These are phyloP conservation scores for Opisthograptis luteolata DNA, from an alignment of 2,888 invertebrate genomes.

Conservation along the genomic window DNA sequence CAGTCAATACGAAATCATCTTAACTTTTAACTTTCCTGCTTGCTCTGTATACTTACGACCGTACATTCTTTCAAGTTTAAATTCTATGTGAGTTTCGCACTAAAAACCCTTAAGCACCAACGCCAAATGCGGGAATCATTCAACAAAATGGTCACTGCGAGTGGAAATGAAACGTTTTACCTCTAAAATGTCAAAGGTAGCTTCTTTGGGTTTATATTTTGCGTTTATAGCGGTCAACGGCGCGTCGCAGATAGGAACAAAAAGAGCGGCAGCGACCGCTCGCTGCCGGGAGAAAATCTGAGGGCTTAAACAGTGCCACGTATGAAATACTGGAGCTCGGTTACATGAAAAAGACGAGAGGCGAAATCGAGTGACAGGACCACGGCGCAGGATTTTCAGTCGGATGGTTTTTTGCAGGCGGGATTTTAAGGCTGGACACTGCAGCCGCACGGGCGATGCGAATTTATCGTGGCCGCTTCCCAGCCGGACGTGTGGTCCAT, in stretches of 20 bases:
- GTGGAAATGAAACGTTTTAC: conserved; percentile 77
- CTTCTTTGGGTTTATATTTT: conserved; percentile 83
- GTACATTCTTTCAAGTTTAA: conserved; percentile 10
- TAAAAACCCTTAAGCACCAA: conserved; percentile 50
- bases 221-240: conserved; percentile 81
- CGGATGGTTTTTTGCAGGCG: conserved; percentile 76
- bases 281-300: conserved; percentile 81
- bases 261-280: conserved; percentile 70
- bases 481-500: conserved; percentile 62
- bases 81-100: conserved; percentile 23
- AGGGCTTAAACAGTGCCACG: conserved; percentile 83
- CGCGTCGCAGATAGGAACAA: conserved; percentile 73
- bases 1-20: conserved; percentile 1
- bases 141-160: conserved; percentile 64
- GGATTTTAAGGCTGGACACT: conserved; percentile 72
- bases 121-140: conserved; percentile 59
- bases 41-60: no score
- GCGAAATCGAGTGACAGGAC: conserved; percentile 82
- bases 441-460: conserved; percentile 66
- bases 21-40: conserved; percentile 9
- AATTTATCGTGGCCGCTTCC: conserved; percentile 72
- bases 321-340: conserved; percentile 83
- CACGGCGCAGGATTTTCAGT: conserved; percentile 78
- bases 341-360: conserved; percentile 84
- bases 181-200: conserved; percentile 81